Conservation (phyloP, 1,140 invertebrate species). For the Pentalonia nigronervosa region DNA sequence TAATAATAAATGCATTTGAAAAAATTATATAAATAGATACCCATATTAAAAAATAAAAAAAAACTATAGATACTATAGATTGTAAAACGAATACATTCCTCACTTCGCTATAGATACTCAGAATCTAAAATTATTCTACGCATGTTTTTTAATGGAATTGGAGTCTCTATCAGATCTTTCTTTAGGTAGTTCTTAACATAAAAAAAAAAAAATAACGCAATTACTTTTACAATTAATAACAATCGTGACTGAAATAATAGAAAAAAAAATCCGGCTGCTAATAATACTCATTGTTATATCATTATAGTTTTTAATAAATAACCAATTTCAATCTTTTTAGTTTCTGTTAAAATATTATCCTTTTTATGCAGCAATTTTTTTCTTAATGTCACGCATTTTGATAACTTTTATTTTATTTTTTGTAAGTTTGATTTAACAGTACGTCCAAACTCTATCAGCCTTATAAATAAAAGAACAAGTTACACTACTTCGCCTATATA, state of each 20-base stretch:
- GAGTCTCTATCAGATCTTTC: not conserved
- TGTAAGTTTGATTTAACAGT: not conserved
- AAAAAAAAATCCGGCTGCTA: not conserved
- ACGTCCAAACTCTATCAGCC: not conserved
- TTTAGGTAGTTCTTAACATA: not conserved
- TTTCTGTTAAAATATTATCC: not conserved
- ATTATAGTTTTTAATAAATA: not conserved
- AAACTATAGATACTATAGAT: too few relatives aligned
- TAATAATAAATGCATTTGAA: too few relatives aligned
- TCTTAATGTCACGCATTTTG: not conserved
- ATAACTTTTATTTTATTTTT: not conserved
- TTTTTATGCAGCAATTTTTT: not conserved
- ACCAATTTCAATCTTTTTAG: not conserved
- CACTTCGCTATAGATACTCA: not conserved
- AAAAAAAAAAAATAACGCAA: not conserved
- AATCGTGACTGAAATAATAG: not conserved
- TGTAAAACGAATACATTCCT: not conserved
- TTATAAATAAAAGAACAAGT: conserved; percentile 42
- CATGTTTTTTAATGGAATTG: not conserved
- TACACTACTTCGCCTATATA: not conserved
- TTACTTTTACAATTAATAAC: not conserved
- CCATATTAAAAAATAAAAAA: too few relatives aligned
- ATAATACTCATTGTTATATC: not conserved
- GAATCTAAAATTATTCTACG: not conserved
- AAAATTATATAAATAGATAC: too few relatives aligned